phyloP scores from a whole-genome alignment of 2,797 vertebrate genomes.

The Antrozous pallidus region DNA sequence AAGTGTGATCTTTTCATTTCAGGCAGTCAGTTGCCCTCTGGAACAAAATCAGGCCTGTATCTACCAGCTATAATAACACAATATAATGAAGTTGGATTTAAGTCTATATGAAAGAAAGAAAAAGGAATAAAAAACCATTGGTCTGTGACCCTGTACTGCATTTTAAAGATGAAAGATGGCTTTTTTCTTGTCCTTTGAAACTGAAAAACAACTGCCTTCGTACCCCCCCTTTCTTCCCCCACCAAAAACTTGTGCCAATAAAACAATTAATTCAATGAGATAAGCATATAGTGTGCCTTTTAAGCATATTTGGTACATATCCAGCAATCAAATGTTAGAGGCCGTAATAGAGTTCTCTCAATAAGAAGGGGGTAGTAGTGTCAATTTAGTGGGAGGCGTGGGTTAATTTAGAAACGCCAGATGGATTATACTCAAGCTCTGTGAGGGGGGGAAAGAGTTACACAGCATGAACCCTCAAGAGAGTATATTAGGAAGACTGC shows the following conservation, averaged over 20 bases:
- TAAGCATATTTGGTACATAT: background rate
- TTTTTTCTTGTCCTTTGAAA: slow-evolving; percentile 27
- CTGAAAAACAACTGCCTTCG: background rate
- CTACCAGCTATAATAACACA: background rate
- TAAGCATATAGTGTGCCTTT: background rate
- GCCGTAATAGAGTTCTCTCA: background rate
- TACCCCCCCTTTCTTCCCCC: background rate
- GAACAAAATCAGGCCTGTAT: background rate
- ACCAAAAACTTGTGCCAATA: background rate
- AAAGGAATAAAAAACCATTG: background rate
- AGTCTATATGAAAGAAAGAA: background rate
- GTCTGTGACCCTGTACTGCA: background rate
- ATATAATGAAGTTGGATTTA: background rate
- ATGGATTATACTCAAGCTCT: background rate
- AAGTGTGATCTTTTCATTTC: background rate
- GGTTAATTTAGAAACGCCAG: background rate
- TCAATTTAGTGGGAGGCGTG: background rate
- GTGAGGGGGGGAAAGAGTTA: background rate
- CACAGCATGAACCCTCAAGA: background rate
- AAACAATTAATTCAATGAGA: background rate
- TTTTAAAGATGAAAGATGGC: background rate
- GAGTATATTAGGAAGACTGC: background rate
- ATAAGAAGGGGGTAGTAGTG: background rate
- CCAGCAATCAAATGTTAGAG: background rate
- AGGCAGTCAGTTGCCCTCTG: background rate